Evolutionary conservation across 2,888 invertebrate genomes (phyloP), one percentile per base, ranked within the genome.

Genomic region (Standfussiana lucernea): DNA sequence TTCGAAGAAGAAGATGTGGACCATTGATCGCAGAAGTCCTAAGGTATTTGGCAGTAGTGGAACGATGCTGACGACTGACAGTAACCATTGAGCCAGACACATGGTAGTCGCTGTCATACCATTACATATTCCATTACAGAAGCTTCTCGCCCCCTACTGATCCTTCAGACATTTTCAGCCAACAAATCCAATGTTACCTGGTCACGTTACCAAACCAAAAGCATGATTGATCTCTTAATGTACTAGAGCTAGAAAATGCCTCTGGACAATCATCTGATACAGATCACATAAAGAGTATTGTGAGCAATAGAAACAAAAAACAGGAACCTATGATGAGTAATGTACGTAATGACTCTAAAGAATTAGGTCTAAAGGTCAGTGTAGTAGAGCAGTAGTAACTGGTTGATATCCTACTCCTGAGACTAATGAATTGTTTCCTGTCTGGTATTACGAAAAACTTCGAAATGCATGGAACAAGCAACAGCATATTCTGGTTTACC

Each of bases 291-390:
- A 32, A 50, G 24, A 62, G 18, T 42, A 32, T n/a, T 32, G 4
- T 53, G 35, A 56, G 32, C 62, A 64, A 40, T 2, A 40, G 35
- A 24, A 18, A 61, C 37, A 47, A 82, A 74, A 72, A 83, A 75
- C 83, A 84, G 79, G 86, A 84, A 72, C 70, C 15, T 35, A 8
- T 42, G 47, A 75, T 64, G 71, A 72, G 35, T 72, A 62, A 62
- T 50, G 24, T 5, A 47, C 68, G 42, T 70, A 72, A 83, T 65
- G n/a, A 45, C 11, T 21, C 8, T n/a, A 11, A 77, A 45, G 32
- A 84, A 84, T 70, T 61, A 75, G 84, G 86, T 86, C 59, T 79
- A 64, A 86, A 75, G 84, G 84, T 83, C 86, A 79, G 45, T 21
- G 37, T 70, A 69, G 79, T 86, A 32, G 68, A 75, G 56, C 59